Percentiles rank a stretch among this genome's conserved stretches.
Evolutionary conservation across 2,888 invertebrate genomes (phyloP).

Genomic region (Epiblema foenella): DNA sequence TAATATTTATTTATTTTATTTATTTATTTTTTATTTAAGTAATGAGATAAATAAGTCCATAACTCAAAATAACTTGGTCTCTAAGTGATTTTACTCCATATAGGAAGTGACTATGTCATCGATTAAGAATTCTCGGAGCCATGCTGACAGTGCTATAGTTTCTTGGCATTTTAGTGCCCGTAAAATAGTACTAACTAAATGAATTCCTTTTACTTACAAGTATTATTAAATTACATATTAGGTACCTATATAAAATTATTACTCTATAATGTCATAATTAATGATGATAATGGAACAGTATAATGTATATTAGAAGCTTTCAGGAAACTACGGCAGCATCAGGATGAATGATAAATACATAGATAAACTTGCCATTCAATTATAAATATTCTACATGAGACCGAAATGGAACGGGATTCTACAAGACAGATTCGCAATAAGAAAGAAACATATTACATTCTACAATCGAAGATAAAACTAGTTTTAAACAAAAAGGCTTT

Average conservation of each 20-base stretch:
- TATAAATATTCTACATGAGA: background rate
- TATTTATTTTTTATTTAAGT: too few species aligned
- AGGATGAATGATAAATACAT: background rate
- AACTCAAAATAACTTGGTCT: constrained; percentile 5
- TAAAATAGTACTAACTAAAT: constrained; percentile 8
- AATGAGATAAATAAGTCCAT: constrained; percentile 22
- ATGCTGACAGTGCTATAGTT: background rate
- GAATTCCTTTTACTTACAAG: constrained; percentile 5
- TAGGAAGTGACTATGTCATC: constrained; percentile 6
- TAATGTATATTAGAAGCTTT: background rate
- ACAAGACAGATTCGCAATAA: background rate
- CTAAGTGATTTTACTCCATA: constrained; percentile 27
- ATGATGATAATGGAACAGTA: background rate
- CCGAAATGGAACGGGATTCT: too few species aligned
- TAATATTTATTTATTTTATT: too few species aligned
- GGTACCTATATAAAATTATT: too few species aligned
- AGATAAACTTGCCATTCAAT: background rate
- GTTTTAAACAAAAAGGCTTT: constrained; percentile 29
- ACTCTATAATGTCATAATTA: background rate
- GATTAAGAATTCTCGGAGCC: constrained; percentile 9
- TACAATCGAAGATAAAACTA: constrained; percentile 22
- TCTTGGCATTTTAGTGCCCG: constrained; percentile 19
- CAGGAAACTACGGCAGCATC: background rate
- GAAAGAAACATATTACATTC: background rate
- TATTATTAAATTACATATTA: too few species aligned